phyloP scores from a whole-genome alignment of 2,113 vertebrate species.

The Labrus mixtus region DNA sequence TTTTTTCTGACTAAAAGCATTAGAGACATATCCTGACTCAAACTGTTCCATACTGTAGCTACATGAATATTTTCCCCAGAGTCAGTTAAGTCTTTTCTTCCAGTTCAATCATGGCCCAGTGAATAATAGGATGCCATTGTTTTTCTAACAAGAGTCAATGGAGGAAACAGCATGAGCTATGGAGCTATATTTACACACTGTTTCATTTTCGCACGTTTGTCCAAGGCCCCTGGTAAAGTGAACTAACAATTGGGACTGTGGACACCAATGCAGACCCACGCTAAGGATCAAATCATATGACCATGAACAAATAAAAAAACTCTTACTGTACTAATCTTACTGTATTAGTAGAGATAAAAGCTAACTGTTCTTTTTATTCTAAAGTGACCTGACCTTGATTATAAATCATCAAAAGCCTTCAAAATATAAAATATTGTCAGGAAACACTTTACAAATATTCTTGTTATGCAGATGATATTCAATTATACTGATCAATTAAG shows the following conservation, averaged over 20 bases:
- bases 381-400: too few species aligned
- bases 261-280: background rate
- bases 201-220: conserved; percentile 67
- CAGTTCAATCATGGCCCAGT: conserved; percentile 44
- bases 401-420: too few species aligned
- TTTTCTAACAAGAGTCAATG: conserved; percentile 71
- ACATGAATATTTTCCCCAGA: conserved; percentile 34
- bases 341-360: too few species aligned
- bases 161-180: conserved; percentile 75
- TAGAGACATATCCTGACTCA: background rate
- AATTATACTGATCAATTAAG: too few species aligned
- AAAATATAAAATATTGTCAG: too few species aligned
- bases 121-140: conserved; percentile 80
- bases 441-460: too few species aligned
- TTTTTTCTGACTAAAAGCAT: background rate
- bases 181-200: conserved; percentile 74
- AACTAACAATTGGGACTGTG: conserved; percentile 32
- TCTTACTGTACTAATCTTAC: too few species aligned
- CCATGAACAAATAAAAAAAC: too few species aligned
- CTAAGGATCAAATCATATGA: background rate
- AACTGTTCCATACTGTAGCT: background rate
- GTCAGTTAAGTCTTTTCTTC: conserved; percentile 38
- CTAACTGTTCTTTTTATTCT: too few species aligned
- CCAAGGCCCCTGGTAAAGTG: conserved; percentile 57
- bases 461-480: too few species aligned